phyloP scores from a whole-genome alignment of 2,888 invertebrate species.

The Sipha maydis region DNA sequence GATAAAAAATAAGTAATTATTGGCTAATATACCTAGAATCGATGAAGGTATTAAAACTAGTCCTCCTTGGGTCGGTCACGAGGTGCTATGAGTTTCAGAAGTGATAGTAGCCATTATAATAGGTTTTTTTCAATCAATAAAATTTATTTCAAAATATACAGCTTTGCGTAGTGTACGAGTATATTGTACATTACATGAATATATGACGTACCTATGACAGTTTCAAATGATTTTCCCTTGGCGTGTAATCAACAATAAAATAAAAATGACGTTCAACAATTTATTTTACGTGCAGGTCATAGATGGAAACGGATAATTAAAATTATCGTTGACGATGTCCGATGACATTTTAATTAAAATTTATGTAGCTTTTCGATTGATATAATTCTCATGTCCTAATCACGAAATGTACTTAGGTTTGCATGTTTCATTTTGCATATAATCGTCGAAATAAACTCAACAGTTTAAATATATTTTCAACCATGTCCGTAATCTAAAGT shows the following conservation, averaged over 20 bases:
- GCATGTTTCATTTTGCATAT: too few relatives aligned
- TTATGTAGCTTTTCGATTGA: background rate
- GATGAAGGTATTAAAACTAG: constrained; percentile 50
- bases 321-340: background rate
- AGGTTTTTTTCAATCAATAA: constrained; percentile 51
- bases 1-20: constrained; percentile 54
- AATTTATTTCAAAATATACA: constrained; percentile 38
- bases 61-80: constrained; percentile 61
- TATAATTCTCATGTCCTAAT: background rate
- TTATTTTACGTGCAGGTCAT: background rate
- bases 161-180: background rate
- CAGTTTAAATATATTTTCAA: too few relatives aligned
- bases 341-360: background rate
- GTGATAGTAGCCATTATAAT: constrained; percentile 52
- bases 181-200: background rate
- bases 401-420: background rate
- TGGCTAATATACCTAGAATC: constrained; percentile 40
- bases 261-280: background rate
- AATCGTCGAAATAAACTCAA: too few relatives aligned
- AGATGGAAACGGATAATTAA: too few relatives aligned
- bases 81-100: constrained; percentile 47
- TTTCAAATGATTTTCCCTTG: constrained; percentile 41
- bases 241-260: constrained; percentile 15
- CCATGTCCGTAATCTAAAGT: too few relatives aligned
- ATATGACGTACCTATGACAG: constrained; percentile 23